phyloP scores from a whole-genome alignment of 1,140 invertebrate species.

The Tyrophagus putrescentiae region DNA sequence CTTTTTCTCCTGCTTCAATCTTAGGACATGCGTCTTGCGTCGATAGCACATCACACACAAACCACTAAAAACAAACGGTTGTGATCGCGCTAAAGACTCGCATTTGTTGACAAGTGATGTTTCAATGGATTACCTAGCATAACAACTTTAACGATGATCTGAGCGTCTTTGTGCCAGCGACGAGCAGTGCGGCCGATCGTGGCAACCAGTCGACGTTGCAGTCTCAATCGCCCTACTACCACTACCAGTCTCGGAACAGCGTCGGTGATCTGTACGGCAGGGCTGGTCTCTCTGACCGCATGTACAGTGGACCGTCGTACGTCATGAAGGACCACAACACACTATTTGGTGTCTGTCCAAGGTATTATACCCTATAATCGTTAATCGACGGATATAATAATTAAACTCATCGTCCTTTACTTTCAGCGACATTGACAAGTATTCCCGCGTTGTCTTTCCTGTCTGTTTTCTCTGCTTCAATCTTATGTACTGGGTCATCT shows the following conservation, averaged over 20 bases:
- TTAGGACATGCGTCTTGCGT: no score
- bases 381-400: not conserved
- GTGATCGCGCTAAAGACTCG: no score
- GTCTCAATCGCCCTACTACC: not conserved
- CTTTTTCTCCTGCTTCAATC: no score
- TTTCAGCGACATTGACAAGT: constrained; percentile 34
- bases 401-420: no score
- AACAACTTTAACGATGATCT: constrained; percentile 11
- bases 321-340: constrained; percentile 54
- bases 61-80: no score
- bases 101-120: no score
- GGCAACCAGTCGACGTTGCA: not conserved
- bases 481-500: constrained; percentile 34
- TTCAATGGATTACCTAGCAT: no score
- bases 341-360: constrained; percentile 45
- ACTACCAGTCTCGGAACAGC: not conserved
- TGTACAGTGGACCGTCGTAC: not conserved
- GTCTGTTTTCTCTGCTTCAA: constrained; percentile 34
- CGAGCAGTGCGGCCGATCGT: not conserved
- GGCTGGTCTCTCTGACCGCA: not conserved
- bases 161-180: constrained; percentile 1
- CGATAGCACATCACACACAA: no score
- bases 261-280: not conserved
- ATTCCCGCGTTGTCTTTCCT: constrained; percentile 32
- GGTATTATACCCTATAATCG: no score